These are phyloP conservation scores for Pararge aegeria DNA, from an alignment of 1,140 invertebrate species.

Conservation along the genomic window DNA sequence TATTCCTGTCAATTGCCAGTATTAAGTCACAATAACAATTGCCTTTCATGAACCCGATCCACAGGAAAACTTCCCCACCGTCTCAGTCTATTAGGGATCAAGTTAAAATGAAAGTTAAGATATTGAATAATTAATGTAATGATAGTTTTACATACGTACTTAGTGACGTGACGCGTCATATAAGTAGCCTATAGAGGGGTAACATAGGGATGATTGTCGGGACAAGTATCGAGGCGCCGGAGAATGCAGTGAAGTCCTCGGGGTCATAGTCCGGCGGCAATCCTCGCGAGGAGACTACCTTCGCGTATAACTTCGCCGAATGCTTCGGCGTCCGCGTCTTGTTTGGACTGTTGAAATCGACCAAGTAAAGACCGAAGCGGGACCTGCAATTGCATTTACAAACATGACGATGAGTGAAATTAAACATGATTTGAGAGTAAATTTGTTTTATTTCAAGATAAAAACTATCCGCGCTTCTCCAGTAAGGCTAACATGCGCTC, in stretches of 20 bases:
- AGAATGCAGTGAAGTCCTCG: constrained; percentile 72
- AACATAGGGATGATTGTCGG: constrained; percentile 51
- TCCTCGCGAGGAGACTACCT: constrained; percentile 56
- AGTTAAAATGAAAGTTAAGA: constrained; percentile 64
- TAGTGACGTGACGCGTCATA: constrained; percentile 54
- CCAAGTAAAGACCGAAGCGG: constrained; percentile 87
- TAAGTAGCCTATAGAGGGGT: constrained; percentile 53
- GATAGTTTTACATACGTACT: constrained; percentile 57
- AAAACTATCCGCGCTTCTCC: no score
- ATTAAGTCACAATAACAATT: neutral
- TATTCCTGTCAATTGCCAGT: neutral
- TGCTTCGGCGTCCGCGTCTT: constrained; percentile 86
- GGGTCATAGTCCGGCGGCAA: constrained; percentile 68
- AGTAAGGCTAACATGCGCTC: no score
- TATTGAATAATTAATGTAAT: constrained; percentile 67
- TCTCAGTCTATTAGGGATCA: constrained; percentile 54
- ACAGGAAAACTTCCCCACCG: neutral
- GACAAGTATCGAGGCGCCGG: constrained; percentile 39
- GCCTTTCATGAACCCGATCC: neutral
- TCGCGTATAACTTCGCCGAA: constrained; percentile 82
- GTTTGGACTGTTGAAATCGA: constrained; percentile 86
- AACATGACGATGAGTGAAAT: constrained; percentile 72
- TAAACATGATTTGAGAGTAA: constrained; percentile 59
- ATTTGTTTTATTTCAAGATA: constrained; percentile 52
- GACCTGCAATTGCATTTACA: constrained; percentile 81